Percentiles rank a stretch among this genome's conserved stretches.
Conservation (phyloP, 2,888 invertebrate genomes). For the Campoletis raptor region DNA sequence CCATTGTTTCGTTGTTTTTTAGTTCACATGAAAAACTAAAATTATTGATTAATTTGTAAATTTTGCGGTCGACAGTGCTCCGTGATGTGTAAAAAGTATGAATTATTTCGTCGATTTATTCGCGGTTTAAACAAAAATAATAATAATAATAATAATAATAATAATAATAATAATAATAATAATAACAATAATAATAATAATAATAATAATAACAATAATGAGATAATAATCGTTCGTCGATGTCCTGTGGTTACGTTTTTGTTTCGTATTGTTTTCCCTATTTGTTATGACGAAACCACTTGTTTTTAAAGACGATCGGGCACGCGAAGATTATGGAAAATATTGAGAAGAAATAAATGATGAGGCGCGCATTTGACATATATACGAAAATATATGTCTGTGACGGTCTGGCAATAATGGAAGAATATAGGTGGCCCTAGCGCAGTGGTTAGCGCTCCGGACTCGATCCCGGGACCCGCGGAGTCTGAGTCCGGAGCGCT, state of each 20-base stretch:
- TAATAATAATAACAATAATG: slow-evolving; percentile 53
- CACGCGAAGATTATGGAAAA: slow-evolving; percentile 18
- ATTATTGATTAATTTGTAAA: slow-evolving; percentile 10
- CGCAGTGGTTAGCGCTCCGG: no score
- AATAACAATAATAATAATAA: slow-evolving; percentile 46
- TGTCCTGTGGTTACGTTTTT: slow-evolving; percentile 83
- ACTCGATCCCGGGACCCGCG: no score
- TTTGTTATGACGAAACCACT: slow-evolving; percentile 77
- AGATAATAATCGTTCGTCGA: slow-evolving; percentile 74
- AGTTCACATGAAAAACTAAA: not conserved
- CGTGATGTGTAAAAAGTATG: slow-evolving; percentile 61
- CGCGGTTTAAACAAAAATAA: slow-evolving; percentile 60
- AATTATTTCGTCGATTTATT: slow-evolving; percentile 58
- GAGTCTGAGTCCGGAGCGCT: no score
- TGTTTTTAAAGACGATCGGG: slow-evolving; percentile 11
- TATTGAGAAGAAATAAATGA: slow-evolving; percentile 60
- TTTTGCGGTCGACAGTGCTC: slow-evolving; percentile 66
- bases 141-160: slow-evolving; percentile 20
- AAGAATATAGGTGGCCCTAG: no score
- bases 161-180: slow-evolving; percentile 45
- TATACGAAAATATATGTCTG: slow-evolving; percentile 49
- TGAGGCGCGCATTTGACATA: slow-evolving; percentile 43
- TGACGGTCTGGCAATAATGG: no score
- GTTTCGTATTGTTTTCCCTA: slow-evolving; percentile 81
- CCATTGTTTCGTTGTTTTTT: not conserved